Evolutionary conservation across 2,113 vertebrate species (phyloP).

Genomic region (Tychaedon coryphoeus): DNA sequence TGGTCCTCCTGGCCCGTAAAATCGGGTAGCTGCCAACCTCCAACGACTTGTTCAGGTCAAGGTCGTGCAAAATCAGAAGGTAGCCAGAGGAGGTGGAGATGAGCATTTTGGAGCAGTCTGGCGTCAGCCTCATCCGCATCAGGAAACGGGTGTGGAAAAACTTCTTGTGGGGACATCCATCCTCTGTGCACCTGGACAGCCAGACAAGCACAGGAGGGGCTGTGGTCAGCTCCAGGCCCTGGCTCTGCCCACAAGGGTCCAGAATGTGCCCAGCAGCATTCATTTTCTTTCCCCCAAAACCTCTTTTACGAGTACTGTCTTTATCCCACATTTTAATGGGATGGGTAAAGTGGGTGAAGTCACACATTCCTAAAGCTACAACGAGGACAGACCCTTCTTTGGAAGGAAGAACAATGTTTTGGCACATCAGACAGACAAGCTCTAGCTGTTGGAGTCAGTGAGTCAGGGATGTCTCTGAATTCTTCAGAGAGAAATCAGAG

Average conservation of each 20-base stretch:
- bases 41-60: slow-evolving; percentile 95
- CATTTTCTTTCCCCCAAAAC: neutral
- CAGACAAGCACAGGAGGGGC: neutral
- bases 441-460: neutral
- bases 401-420: neutral
- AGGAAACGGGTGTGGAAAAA: slow-evolving; percentile 99
- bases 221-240: neutral
- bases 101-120: slow-evolving; percentile 98
- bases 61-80: slow-evolving; percentile 95
- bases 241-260: neutral
- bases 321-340: neutral
- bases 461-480: too few relatives aligned
- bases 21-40: slow-evolving; percentile 97
- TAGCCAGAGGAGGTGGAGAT: slow-evolving; percentile 98
- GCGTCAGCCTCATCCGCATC: slow-evolving; percentile 97
- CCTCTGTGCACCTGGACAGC: slow-evolving; percentile 89
- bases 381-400: neutral
- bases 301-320: rapidly evolving
- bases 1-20: slow-evolving; percentile 88
- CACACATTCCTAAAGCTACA: too few relatives aligned
- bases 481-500: too few relatives aligned
- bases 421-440: neutral
- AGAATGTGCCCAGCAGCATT: neutral
- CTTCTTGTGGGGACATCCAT: slow-evolving; percentile 97
- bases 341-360: neutral